Base-by-base conservation (phyloP, 53 echinoderm and acorn worm genomes). In the Hippasteria phrygiana region DNA sequence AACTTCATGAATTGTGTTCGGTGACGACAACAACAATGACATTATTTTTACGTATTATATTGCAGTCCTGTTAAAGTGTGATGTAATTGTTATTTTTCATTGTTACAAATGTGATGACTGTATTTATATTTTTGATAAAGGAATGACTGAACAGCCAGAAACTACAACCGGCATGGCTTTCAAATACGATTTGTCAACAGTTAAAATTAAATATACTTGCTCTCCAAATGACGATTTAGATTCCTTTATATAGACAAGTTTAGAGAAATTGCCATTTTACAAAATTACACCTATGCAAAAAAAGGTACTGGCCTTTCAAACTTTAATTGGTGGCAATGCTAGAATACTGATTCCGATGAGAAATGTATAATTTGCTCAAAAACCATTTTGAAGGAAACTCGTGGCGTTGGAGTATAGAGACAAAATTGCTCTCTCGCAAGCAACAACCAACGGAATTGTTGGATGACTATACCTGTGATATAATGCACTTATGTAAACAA, bases 401-500 rank as follows among this genome's bases (percentile, higher is more conserved):
- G 38, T 77, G 77, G 77, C 77, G 33, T 51, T 77, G 77, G 77
- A 34, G 26, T 33, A 53, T 77, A 4, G 77, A 78, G 56, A 37
- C 80, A 80, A 80, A 80, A 80, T 31, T 80, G 41, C 80, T 80
- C 4, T 35, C 63, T 4, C 59, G 62, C 22, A 79, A 79, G 40
- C 79, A 79, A 37, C 40, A 36, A 22, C 37, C 38, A 7, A 59
- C 79, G 7, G 80, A 80, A 80, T 28, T 43, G 24, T 13, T 80
- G 1, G 80, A 80, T 62, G 80, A 80, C 27, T 80, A 80, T 62
- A 62, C 80, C 22, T 80, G 80, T 80, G 80, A 80, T 27, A 62
- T 80, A 11, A 80, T 80, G 80, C 80, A 80, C 26, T 80, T 80
- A 40, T 80, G 80, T 62, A 80, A 62, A 38, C 80, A 80, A 27